Percentiles rank a stretch among this genome's conserved stretches.
Evolutionary conservation across 2,113 vertebrate genomes (phyloP).

Genomic region (Cyprinus carpio): DNA sequence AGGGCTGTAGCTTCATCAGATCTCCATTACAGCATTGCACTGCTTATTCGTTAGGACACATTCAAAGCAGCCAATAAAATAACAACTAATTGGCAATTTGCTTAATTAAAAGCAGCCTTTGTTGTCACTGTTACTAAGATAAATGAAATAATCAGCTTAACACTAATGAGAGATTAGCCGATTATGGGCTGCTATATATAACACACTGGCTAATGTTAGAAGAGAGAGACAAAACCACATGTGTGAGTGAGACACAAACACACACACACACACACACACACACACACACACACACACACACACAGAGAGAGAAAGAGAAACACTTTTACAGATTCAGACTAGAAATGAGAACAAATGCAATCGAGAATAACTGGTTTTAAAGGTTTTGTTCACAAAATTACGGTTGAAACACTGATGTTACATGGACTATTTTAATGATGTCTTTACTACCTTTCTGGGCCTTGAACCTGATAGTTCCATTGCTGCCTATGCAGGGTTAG

Average conservation of each 20-base stretch:
- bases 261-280: too few species aligned
- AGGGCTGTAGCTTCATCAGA: constrained; percentile 66
- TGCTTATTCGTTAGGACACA: constrained; percentile 73
- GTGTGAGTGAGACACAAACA: background rate
- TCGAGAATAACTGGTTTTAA: background rate
- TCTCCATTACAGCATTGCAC: constrained; percentile 66
- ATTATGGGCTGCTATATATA: constrained; percentile 83
- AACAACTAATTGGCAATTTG: constrained; percentile 84
- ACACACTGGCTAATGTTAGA: constrained; percentile 68
- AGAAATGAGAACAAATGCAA: background rate
- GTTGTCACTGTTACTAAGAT: constrained; percentile 88
- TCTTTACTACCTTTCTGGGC: too few species aligned
- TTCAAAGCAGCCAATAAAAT: constrained; percentile 85
- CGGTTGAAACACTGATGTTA: background rate
- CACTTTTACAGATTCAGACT: background rate
- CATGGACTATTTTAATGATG: too few species aligned
- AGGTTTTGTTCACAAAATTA: background rate
- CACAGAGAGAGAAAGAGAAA: too few species aligned
- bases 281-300: too few species aligned
- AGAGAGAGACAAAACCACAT: constrained; percentile 30
- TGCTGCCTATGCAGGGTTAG: too few species aligned
- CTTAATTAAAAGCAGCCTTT: constrained; percentile 87
- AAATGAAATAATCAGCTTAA: constrained; percentile 90
- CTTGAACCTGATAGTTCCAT: too few species aligned
- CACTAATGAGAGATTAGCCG: constrained; percentile 88